A percentile compares a stretch with the other conserved stretches of the same genome.
These are phyloP conservation scores for Hyla sarda DNA, from an alignment of 2,113 vertebrate species.

Conservation along the genomic window DNA sequence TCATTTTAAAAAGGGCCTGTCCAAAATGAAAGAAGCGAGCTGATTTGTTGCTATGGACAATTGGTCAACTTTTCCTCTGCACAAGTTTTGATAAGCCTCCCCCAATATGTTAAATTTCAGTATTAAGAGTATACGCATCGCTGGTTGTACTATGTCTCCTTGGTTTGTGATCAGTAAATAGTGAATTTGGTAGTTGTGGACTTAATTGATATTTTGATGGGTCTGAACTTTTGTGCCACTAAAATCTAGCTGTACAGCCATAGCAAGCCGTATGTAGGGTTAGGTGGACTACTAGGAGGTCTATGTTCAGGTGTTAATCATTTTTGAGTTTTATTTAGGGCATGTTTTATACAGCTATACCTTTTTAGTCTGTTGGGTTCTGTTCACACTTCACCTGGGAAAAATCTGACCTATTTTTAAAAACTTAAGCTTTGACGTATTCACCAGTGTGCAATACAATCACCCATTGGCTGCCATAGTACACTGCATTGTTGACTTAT, in stretches of 20 bases:
- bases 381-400: neutral
- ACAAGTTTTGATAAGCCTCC: no score
- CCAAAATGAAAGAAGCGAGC: no score
- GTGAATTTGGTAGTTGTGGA: neutral
- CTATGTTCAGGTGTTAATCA: neutral
- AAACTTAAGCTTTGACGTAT: neutral
- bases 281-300: neutral
- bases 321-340: neutral
- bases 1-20: no score
- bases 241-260: neutral
- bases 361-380: neutral
- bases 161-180: neutral
- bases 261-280: neutral
- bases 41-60: no score
- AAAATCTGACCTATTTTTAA: neutral
- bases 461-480: no score
- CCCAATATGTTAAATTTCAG: neutral
- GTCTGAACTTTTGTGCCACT: neutral
- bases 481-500: no score
- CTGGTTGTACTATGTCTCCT: neutral
- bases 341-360: neutral
- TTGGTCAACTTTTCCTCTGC: no score
- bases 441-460: neutral
- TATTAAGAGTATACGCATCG: neutral
- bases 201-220: neutral